Evolutionary conservation across 2,113 vertebrate genomes (phyloP), one percentile per base, ranked within the genome.

Genomic region (Clarias batrachus): DNA sequence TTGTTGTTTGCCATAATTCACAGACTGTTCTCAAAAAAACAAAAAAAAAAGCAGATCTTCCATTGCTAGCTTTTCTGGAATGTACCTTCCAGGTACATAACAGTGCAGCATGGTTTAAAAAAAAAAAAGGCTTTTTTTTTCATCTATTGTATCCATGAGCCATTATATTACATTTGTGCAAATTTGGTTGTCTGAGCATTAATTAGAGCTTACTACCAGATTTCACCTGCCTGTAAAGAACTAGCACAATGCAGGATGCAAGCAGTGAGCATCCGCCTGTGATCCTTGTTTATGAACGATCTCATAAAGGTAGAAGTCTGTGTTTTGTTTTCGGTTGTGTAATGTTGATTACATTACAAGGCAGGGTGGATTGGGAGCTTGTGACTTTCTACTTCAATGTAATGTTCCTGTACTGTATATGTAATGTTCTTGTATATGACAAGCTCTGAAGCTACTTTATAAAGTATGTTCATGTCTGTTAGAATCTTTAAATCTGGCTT

Each of bases 101-200:
- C 84, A 52, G 37, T 81, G 81, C 84, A 78, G 48, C 56, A 21
- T 30, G 19, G 71, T 68, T 68, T 88, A 70, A 66, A 81, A 87
- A 78, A 66, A 41, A 41, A 41, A 41, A 37, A 37, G 37, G n/a
- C 70, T 81, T 82, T 86, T 89, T 90, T 79, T 65, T 70, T 48
- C 23, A 1, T 65, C 21, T 25, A 16, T 30, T 57, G 25, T 30
- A 57, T 57, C 6, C 52, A 27, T 30, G 13, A 57, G 56, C 14
- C 77, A 60, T 59, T 79, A 33, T 59, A 59, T 57, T 19, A 21
- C 16, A 80, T 12, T 80, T 84, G 30, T 30, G 19, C 5, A 52
- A 12, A 27, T 0, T 54, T 10, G 73, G 19, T 57, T 16, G 27
- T 73, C 23, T 60, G 11, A 41, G 33, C 30, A 10, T 37, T 60